Conservation (phyloP, 2,888 invertebrate species). For the Dicranocentrus wangi region DNA sequence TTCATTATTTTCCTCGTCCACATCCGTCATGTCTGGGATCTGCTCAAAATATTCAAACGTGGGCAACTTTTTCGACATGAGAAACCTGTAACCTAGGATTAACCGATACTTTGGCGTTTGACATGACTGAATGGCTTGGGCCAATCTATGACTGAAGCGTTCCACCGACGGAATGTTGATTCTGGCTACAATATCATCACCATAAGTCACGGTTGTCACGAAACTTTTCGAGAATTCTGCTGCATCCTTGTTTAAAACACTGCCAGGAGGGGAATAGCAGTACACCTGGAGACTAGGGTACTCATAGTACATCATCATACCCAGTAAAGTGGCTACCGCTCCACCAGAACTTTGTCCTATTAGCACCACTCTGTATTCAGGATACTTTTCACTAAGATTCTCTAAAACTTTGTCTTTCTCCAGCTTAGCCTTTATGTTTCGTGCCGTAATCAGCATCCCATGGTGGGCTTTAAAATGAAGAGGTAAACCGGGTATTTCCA, state of each 20-base stretch:
- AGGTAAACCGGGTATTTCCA: slow-evolving; percentile 82
- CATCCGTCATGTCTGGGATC: slow-evolving; percentile 34
- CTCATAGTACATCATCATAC: slow-evolving; percentile 84
- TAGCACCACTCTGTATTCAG: slow-evolving; percentile 82
- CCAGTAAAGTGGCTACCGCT: slow-evolving; percentile 87
- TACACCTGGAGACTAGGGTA: slow-evolving; percentile 90
- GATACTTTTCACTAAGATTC: slow-evolving; percentile 82
- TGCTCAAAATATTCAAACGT: slow-evolving; percentile 54
- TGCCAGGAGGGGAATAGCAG: slow-evolving; percentile 90
- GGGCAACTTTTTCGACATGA: slow-evolving; percentile 34
- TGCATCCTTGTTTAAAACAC: slow-evolving; percentile 83
- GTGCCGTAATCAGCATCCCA: slow-evolving; percentile 89
- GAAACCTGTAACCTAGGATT: slow-evolving; percentile 30
- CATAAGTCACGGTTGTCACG: slow-evolving; percentile 88
- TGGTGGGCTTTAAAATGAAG: slow-evolving; percentile 81
- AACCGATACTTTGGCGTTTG: slow-evolving; percentile 50
- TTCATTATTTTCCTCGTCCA: slow-evolving; percentile 43
- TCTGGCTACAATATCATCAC: slow-evolving; percentile 91
- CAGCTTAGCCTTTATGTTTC: slow-evolving; percentile 82
- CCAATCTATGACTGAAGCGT: slow-evolving; percentile 49
- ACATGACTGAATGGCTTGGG: slow-evolving; percentile 36
- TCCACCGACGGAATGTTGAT: slow-evolving; percentile 74
- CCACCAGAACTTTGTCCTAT: slow-evolving; percentile 92
- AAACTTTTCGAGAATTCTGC: slow-evolving; percentile 85
- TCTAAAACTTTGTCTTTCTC: slow-evolving; percentile 81